Evolutionary conservation across 1,140 invertebrate species (phyloP), one percentile per base, ranked within the genome.

Genomic region (Bombus waltoni): DNA sequence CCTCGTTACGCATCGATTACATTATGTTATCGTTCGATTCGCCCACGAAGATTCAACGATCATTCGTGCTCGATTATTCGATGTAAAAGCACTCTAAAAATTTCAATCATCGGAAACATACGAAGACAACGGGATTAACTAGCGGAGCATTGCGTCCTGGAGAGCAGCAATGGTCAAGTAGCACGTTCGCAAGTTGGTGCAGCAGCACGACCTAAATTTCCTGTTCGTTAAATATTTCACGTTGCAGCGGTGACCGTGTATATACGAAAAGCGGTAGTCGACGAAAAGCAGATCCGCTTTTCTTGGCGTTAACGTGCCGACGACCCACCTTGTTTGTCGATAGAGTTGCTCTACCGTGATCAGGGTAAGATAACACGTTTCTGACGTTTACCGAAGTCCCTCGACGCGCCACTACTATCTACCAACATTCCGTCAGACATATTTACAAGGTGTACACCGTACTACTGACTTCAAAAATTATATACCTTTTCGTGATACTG

Each of bases 141-240:
- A 40, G 42, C 4, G 11, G 38, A 70, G 25, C 35, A 10, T 47
- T 28, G 28, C 75, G 59, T 82, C 62, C 84, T n/a, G 59, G 35
- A 40, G 73, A 53, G 73, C 73, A 80, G 77, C 77, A 53, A 53
- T 75, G 84, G 53, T 40, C 53, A 73, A 86, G 73, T 53, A 83
- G 65, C 25, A 68, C 80, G 73, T 83, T 65, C 53, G 66, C 65
- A 81, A 72, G 59, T 86, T 86, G 72, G 72, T 81, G 81, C 85
- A 86, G 84, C 66, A 82, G 44, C 66, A 81, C 85, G 85, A 86
- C 85, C 85, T 81, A 83, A 81, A 86, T 86, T 77, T 77, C 85
- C 25, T 25, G 73, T 73, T 72, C 73, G 85, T 83, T 86, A 86
- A 86, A 86, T 86, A 83, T 86, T 86, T 83, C 71, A 86, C 32